Evolutionary conservation across 37 sponge, comb jelly and placozoan genomes (phyloP), one percentile per base, ranked within the genome.

Genomic region (Cliona cf. orientalis): DNA sequence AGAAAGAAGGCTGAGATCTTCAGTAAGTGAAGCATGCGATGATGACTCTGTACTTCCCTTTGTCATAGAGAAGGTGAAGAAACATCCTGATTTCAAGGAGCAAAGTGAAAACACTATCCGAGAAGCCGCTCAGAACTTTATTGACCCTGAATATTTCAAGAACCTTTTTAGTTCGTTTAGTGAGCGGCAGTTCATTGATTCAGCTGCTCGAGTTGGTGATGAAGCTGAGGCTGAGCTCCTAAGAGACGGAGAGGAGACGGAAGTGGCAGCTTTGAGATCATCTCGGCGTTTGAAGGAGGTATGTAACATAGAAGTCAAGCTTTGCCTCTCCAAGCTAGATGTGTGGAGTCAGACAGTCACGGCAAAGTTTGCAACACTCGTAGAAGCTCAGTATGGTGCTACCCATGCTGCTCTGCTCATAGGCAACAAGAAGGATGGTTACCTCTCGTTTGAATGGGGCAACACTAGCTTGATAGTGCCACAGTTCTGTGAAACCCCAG

Each of bases 311-410:
- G 58, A 57, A 37, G 58, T 74, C 36, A 49, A 74, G 39, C 57
- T 74, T 19, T 1, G 32, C 37, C 58, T 74, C 12, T 56, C 58
- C 57, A 74, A 74, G 39, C 31, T 56, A 28, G 23, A 25, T 33
- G 38, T 57, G 19, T 5, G 39, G 14, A 44, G n/a, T 12, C 58
- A 23, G 11, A 9, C 58, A 17, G 4, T 74, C 5, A 26, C 38
- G 29, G 38, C 26, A 49, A 22, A 33, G 3, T 53, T 74, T 28
- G 37, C 74, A 5, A 11, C 34, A 2, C 7, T 74, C 36, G 38
- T 74, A 2, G 17, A 40, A 31, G 32, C 35, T 74, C 21, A 74
- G 29, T 74, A 74, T 55, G 74, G 74, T 31, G 40, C 74, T 39
- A 14, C 36, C 31, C 74, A 74, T 55, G 58, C 58, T 56, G 57